phyloP scores from a whole-genome alignment of 2,888 invertebrate species.

The Ectobius pallidus region DNA sequence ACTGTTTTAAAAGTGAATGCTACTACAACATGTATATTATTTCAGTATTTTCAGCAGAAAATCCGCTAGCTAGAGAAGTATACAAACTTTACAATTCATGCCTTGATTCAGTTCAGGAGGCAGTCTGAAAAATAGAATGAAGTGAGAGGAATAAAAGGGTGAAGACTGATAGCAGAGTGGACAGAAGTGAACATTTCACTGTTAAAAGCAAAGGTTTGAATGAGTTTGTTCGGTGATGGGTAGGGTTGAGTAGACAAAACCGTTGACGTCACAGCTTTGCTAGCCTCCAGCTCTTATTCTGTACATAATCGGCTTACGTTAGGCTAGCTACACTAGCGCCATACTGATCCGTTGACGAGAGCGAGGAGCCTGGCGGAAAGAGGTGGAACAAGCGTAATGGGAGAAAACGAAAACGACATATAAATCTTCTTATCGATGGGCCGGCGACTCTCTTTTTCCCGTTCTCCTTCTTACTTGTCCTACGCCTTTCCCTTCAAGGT shows the following conservation, averaged over 20 bases:
- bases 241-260: conserved; percentile 11
- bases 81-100: no score
- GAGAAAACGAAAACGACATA: conserved; percentile 5
- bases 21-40: no score
- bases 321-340: conserved; percentile 22
- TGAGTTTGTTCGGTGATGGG: neutral
- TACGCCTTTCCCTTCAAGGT: neutral
- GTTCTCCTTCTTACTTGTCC: neutral
- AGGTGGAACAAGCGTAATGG: conserved; percentile 13
- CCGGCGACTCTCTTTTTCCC: neutral
- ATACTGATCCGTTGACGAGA: conserved; percentile 18
- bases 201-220: neutral
- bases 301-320: conserved; percentile 15
- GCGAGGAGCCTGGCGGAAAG: neutral
- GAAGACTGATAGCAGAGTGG: no score
- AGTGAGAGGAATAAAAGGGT: no score
- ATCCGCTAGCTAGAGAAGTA: no score
- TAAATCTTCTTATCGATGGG: conserved; percentile 20
- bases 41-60: no score
- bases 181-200: neutral
- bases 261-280: conserved; percentile 20
- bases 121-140: no score
- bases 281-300: conserved; percentile 23
- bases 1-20: no score
- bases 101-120: no score